Base-by-base conservation (phyloP, 2,888 invertebrate species). In the Pimpla rufipes region DNA sequence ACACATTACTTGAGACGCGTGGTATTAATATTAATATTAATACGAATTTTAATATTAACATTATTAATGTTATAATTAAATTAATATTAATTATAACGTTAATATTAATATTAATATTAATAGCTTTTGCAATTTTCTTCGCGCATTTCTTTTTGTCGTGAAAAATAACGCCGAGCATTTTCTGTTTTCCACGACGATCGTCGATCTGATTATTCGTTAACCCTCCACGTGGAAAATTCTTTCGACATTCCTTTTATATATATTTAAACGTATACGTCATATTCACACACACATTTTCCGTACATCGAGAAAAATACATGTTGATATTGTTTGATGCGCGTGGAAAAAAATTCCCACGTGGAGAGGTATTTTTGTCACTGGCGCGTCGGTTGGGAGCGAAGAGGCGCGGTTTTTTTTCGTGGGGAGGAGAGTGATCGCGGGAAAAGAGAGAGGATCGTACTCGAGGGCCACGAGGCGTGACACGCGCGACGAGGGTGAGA, bases 1-100 rank as follows among this genome's bases (percentile, higher is more conserved):
- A 70, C 55, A 71, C 70, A 42, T 71, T n/a, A 71, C 21, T 71
- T 29, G 23, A 71, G n/a, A n/a, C 57, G 70, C 70, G 70, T 71
- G 52, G 23, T 52, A 40, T 55, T 23, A n/a, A n/a, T n/a, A n/a
- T n/a, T n/a, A n/a, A n/a, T n/a, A n/a, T n/a, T n/a, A n/a, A n/a
- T n/a, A n/a, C n/a, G n/a, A n/a, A n/a, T n/a, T n/a, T n/a, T n/a
- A n/a, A n/a, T n/a, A n/a, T n/a, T n/a, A n/a, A n/a, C n/a, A n/a
- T n/a, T n/a, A n/a, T n/a, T n/a, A n/a, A n/a, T n/a, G n/a, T n/a
- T n/a, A n/a, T n/a, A n/a, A n/a, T n/a, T n/a, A n/a, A n/a, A n/a
- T n/a, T n/a, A n/a, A n/a, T n/a, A n/a, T n/a, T n/a, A n/a, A n/a
- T n/a, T n/a, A n/a, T n/a, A n/a, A n/a, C n/a, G n/a, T n/a, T n/a